phyloP scores from a whole-genome alignment of 2,797 vertebrate species.

The Pipistrellus pygmaeus region DNA sequence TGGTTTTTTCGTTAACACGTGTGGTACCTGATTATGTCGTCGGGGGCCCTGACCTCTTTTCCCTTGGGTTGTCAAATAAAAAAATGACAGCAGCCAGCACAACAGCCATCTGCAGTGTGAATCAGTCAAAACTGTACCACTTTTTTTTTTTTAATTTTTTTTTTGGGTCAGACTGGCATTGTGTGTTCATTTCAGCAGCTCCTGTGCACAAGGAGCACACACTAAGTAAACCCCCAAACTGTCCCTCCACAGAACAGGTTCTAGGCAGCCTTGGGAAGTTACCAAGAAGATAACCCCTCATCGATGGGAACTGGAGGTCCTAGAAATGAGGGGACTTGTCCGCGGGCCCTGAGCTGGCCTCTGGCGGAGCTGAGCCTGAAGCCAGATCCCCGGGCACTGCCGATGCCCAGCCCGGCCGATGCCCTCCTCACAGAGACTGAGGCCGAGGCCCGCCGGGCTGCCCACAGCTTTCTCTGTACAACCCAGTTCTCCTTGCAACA shows the following conservation, averaged over 20 bases:
- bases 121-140: background rate
- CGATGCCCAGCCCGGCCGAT: no score
- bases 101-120: background rate
- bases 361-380: background rate
- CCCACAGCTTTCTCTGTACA: background rate
- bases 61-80: background rate
- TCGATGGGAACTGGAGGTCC: background rate
- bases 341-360: background rate
- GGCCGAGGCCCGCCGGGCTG: background rate
- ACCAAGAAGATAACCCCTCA: background rate
- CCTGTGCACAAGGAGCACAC: accelerated
- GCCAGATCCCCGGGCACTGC: accelerated
- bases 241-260: background rate
- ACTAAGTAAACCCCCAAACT: background rate
- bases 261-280: background rate
- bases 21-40: background rate
- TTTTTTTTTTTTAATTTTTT: background rate
- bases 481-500: background rate
- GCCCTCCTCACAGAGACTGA: accelerated
- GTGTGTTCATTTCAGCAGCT: background rate
- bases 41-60: background rate
- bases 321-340: background rate
- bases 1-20: background rate
- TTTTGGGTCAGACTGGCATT: background rate
- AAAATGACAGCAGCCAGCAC: background rate